A percentile compares a stretch with the other conserved stretches of the same genome.
phyloP scores from a whole-genome alignment of 2,113 vertebrate genomes.

The Pangasianodon gigas region DNA sequence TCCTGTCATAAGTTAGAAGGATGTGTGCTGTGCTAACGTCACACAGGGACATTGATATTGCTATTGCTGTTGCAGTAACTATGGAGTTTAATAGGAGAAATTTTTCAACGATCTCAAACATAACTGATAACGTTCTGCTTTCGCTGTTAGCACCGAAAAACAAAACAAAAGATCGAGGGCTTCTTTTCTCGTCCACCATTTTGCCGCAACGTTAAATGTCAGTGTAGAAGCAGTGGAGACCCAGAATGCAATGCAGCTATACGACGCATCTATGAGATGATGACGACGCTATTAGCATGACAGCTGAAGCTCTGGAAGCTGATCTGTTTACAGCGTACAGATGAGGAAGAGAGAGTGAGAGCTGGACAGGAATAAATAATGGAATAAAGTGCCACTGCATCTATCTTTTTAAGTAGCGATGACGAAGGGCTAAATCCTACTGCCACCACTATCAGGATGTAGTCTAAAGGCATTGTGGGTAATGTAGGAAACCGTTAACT shows the following conservation, averaged over 20 bases:
- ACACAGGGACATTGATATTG: too few relatives aligned
- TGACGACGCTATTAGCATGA: background rate
- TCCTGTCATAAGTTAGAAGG: background rate
- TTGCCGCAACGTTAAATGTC: background rate
- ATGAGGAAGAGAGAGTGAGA: background rate
- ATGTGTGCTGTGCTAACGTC: background rate
- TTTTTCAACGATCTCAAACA: too few relatives aligned
- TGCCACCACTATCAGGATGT: background rate
- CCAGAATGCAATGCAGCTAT: background rate
- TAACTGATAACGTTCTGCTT: background rate
- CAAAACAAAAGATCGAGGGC: background rate
- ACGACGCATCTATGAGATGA: background rate
- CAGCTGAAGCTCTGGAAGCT: background rate
- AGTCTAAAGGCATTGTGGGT: background rate
- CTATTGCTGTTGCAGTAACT: too few relatives aligned
- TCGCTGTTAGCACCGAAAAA: background rate
- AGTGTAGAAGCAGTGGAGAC: background rate
- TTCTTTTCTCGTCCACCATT: background rate
- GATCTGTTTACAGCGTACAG: background rate
- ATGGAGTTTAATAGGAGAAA: background rate
- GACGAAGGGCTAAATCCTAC: background rate
- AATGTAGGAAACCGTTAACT: background rate
- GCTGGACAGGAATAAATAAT: background rate
- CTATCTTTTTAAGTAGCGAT: background rate
- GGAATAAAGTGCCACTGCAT: background rate